Base-by-base conservation (phyloP, 2,888 invertebrate genomes). In the Bugulina stolonifera region DNA sequence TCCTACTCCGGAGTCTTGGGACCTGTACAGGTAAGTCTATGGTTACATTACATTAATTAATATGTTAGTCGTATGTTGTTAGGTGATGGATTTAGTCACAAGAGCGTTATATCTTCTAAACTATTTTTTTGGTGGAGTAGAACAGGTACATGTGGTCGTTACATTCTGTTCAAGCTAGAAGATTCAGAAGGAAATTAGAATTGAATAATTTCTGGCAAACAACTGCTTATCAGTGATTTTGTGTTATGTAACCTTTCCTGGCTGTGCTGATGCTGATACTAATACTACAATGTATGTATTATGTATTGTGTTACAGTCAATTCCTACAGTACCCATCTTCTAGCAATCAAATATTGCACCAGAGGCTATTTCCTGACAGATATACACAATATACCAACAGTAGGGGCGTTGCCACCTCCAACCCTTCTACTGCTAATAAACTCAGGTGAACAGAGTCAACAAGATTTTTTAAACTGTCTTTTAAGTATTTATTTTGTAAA, bases 1-100 rank as follows among this genome's bases (percentile, higher is more conserved):
- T 85, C 95, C 95, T 27, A 91, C 93, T 29, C 89, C 90, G 75
- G 93, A 93, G 83, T 91, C 92, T 27, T 94, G 94, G 93, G 82
- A 83, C 55, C 78, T 81, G 3, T 85, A 86, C 77, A 79, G 81
- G 82, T 82, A 77, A 75, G 77, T n/a, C n/a, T n/a, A n/a, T n/a
- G n/a, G n/a, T n/a, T n/a, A n/a, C n/a, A n/a, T n/a, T n/a, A n/a
- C n/a, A n/a, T n/a, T n/a, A n/a, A n/a, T n/a, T n/a, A n/a, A n/a
- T n/a, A n/a, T n/a, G n/a, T n/a, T n/a, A n/a, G 54, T 54, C n/a
- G 14, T 14, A n/a, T 54, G 54, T 14, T 54, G 54, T 14, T 54
- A 14, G 54, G 54, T 54, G 54, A 54, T 54, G 54, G 54, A n/a
- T 14, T 18, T 18, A n/a, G 54, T 14, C 54, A n/a, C 54, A 14